phyloP scores from a whole-genome alignment of 37 sponge, comb jelly and placozoan genomes.

The Cladorhizidae sp. region DNA sequence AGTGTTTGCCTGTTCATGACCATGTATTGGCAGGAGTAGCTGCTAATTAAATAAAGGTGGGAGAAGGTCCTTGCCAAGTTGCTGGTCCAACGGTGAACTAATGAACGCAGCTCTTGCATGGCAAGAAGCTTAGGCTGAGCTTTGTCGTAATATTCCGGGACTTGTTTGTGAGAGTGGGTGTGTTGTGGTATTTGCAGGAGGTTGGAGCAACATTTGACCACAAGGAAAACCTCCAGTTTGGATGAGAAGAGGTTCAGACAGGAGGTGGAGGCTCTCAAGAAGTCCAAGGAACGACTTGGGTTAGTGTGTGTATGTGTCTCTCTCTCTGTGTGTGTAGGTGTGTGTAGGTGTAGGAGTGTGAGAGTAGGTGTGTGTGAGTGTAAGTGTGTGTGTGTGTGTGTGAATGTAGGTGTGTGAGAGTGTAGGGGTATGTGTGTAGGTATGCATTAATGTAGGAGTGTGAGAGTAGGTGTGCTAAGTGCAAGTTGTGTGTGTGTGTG shows the following conservation, averaged over 20 bases:
- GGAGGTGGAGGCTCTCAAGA: conserved; percentile 31
- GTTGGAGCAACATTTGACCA: conserved; percentile 15
- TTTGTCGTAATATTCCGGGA: no score
- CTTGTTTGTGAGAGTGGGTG: conserved; percentile 1
- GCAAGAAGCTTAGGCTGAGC: no score
- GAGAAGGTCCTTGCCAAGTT: no score
- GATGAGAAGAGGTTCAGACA: conserved; percentile 37
- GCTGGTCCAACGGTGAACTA: no score
- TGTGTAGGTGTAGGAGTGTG: no score
- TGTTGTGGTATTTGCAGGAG: conserved; percentile 11
- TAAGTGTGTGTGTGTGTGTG: not conserved
- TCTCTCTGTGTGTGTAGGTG: not conserved
- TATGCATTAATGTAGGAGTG: not conserved
- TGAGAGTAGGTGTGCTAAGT: not conserved
- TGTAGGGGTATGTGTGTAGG: not conserved
- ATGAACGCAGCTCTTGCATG: no score
- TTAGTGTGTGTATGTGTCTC: not conserved
- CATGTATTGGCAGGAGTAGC: no score
- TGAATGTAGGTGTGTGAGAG: not conserved
- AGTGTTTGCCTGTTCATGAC: no score
- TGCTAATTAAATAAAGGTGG: no score
- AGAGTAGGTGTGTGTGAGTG: not conserved
- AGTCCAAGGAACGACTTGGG: conserved; percentile 25
- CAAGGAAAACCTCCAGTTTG: conserved; percentile 4
- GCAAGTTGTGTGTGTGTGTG: not conserved